phyloP scores from a whole-genome alignment of 2,888 invertebrate species.

The Morinoia aosen region DNA sequence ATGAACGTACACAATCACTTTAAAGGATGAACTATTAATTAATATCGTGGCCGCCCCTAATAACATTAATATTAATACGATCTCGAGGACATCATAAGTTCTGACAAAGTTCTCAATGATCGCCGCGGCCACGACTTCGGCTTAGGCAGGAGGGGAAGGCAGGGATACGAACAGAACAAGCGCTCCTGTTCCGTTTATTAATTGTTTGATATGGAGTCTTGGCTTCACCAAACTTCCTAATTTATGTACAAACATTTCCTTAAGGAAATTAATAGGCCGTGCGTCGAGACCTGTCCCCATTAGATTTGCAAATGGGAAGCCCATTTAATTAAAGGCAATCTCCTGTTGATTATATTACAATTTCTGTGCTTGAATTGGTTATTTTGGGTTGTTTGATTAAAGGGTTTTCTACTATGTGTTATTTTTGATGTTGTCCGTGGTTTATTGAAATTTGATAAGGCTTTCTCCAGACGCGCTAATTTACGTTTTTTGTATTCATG shows the following conservation, averaged over 20 bases:
- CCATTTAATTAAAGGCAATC: background rate
- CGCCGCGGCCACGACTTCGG: background rate
- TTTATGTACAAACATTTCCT: slow-evolving; percentile 30
- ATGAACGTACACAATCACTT: no score
- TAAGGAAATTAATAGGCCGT: slow-evolving; percentile 31
- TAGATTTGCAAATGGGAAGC: background rate
- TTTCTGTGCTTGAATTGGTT: background rate
- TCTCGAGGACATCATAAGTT: no score
- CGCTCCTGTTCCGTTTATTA: background rate
- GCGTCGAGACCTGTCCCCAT: background rate
- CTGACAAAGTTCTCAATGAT: no score
- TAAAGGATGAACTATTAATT: no score
- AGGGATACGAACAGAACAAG: background rate
- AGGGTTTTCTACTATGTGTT: background rate
- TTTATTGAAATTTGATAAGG: no score
- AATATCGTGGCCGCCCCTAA: no score
- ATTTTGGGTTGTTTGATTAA: background rate
- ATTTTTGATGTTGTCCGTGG: background rate
- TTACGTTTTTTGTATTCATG: no score
- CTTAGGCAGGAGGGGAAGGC: background rate
- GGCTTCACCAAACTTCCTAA: background rate
- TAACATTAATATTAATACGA: no score
- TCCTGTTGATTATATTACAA: background rate
- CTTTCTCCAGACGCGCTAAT: no score
- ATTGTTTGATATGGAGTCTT: background rate